These are phyloP conservation scores for Helarctos malayanus DNA, from an alignment of 2,797 vertebrate genomes.

Conservation along the genomic window DNA sequence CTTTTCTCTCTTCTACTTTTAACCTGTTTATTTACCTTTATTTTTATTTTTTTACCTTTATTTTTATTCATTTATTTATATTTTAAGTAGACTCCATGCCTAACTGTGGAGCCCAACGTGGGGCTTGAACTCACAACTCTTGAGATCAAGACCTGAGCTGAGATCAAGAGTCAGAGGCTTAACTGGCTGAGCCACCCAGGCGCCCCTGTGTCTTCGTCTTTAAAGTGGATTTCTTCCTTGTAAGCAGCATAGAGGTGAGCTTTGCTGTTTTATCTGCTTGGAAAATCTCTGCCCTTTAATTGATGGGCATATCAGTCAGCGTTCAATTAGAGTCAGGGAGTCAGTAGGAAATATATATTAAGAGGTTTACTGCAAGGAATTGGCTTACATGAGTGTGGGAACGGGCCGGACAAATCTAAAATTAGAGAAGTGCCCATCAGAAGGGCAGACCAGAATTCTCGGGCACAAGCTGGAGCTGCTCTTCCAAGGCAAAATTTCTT, in stretches of 20 bases:
- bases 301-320: background rate
- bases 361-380: background rate
- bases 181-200: background rate
- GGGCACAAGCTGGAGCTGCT: background rate
- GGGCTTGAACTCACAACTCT: background rate
- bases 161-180: background rate
- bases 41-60: background rate
- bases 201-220: background rate
- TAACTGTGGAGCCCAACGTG: background rate
- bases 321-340: background rate
- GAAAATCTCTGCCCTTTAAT: background rate
- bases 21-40: background rate
- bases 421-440: rapidly evolving
- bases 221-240: background rate
- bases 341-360: no score
- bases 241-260: background rate
- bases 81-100: background rate
- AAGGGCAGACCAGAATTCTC: background rate
- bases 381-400: background rate
- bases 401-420: background rate
- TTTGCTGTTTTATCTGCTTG: background rate
- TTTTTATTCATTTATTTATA: background rate
- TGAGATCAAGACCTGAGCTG: background rate
- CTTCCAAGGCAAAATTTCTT: background rate
- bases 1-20: background rate